Evolutionary conservation across 2,888 invertebrate genomes (phyloP).

Genomic region (Papilio demoleus): DNA sequence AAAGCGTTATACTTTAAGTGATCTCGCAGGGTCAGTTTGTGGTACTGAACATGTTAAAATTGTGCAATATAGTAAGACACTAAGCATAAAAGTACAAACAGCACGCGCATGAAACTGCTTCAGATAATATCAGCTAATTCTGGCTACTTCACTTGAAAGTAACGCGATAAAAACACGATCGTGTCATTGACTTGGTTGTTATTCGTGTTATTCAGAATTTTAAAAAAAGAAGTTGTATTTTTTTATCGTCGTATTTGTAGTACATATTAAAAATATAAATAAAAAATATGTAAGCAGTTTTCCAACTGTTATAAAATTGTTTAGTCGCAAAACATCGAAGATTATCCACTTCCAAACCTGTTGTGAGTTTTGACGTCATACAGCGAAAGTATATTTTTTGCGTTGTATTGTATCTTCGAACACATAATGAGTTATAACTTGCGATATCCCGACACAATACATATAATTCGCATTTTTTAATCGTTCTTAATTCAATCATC

Average conservation of each 20-base stretch:
- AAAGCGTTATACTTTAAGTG: no score
- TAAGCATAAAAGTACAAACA: slow-evolving; percentile 5
- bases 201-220: background rate
- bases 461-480: no score
- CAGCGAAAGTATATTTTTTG: slow-evolving; percentile 27
- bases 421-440: slow-evolving; percentile 1
- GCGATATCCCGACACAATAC: background rate
- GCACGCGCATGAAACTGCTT: background rate
- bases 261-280: background rate
- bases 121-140: slow-evolving; percentile 13
- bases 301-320: no score
- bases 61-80: slow-evolving; percentile 1
- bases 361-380: slow-evolving; percentile 31
- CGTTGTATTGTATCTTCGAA: slow-evolving; percentile 13
- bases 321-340: background rate
- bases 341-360: slow-evolving; percentile 29
- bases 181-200: background rate
- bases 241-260: background rate
- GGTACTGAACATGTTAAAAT: no score
- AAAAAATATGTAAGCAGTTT: background rate
- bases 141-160: slow-evolving; percentile 23
- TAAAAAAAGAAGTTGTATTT: slow-evolving; percentile 1
- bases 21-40: no score
- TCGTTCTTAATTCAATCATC: no score
- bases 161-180: background rate